Evolutionary conservation across 2,888 invertebrate species (phyloP), one percentile per base, ranked within the genome.

Genomic region (Drosophila anomalipes): DNA sequence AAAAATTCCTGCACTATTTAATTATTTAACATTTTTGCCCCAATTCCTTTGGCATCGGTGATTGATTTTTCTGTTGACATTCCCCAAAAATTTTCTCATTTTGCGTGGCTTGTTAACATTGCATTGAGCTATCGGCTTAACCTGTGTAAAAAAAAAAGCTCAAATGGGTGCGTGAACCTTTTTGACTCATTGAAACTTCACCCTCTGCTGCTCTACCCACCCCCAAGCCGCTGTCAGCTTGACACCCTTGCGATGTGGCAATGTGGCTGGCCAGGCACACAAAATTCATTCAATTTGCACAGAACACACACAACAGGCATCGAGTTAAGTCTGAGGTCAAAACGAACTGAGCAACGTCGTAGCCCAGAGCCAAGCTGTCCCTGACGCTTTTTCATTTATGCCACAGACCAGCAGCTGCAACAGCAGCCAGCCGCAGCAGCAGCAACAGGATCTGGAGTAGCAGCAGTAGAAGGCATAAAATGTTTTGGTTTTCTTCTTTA

Each of bases 221-320:
- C 16, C 3, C n/a, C 22, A 22, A n/a, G 26, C 1, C 9, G 22
- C 9, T 12, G 26, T 26, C 22, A 26, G 16, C 9, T 47, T 47
- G 9, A 47, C 26, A 26, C 26, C 26, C 16, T 16, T 16, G 16
- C 14, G 26, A 16, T 26, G 47, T 9, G 47, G 47, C 16, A 47
- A 22, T 41, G 54, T 22, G 37, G 33, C 47, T 37, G 41, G 41
- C 35, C 49, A 60, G 58, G 37, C 57, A 60, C 58, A 70, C 70
- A 76, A 68, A 74, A 64, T 74, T 83, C 81, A 84, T 84, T 87
- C 83, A 79, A 87, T 84, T 84, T 84, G 79, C 67, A 70, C 70
- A 81, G 79, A 85, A 68, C 71, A 76, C 81, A 79, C 79, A 87
- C 54, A 71, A 52, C 39, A 57, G 41, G 51, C 61, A 54, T 51